A percentile compares a stretch with the other conserved stretches of the same genome.
Conservation (phyloP, 2,888 invertebrate species). For the Branchellion lobata region DNA sequence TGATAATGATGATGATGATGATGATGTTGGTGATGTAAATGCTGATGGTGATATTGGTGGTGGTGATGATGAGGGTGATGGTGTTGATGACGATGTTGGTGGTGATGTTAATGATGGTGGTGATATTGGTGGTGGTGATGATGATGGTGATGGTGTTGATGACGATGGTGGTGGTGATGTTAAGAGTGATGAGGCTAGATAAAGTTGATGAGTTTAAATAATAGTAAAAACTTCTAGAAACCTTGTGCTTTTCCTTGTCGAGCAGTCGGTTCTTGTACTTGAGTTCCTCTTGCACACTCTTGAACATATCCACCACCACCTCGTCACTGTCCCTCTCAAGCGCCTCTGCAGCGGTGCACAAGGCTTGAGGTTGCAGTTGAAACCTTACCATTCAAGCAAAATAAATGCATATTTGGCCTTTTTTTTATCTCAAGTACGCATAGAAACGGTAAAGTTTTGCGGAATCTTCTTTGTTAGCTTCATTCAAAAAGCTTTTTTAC, state of each 20-base stretch:
- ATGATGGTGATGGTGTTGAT: conserved; percentile 4
- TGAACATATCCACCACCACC: conserved; percentile 73
- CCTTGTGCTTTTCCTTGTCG: conserved; percentile 70
- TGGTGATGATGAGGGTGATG: too few species aligned
- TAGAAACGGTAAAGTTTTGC: too few species aligned
- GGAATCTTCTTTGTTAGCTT: too few species aligned
- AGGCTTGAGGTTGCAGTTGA: too few species aligned
- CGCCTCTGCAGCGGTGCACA: conserved; percentile 58
- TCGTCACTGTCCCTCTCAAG: conserved; percentile 69
- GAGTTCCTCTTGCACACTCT: conserved; percentile 74
- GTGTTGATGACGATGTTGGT: too few species aligned
- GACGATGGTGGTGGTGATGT: not conserved
- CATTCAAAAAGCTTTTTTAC: too few species aligned
- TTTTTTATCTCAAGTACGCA: too few species aligned
- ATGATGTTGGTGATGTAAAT: too few species aligned
- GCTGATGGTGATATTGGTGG: too few species aligned
- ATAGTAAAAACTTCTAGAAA: conserved; percentile 54
- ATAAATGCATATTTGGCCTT: too few species aligned
- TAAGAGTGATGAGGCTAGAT: not conserved
- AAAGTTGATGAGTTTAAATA: not conserved
- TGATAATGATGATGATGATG: too few species aligned
- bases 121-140: conserved; percentile 5
- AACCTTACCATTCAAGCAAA: too few species aligned
- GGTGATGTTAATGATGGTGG: conserved; percentile 8
- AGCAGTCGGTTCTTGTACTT: conserved; percentile 72